Conservation (phyloP, 2,888 invertebrate genomes). For the Busseola fusca region DNA sequence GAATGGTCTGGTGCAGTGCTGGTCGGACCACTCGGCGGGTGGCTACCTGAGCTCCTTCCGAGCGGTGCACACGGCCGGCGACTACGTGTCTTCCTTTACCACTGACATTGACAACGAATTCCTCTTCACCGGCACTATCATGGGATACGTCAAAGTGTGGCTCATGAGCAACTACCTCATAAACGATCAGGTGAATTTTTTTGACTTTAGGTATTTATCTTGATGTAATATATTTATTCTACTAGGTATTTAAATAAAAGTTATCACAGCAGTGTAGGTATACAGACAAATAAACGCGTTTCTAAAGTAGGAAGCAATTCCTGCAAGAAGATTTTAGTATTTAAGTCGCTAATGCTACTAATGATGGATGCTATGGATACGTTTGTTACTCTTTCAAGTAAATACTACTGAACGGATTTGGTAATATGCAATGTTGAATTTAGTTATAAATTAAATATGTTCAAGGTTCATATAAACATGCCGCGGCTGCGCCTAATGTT, state of each 20-base stretch:
- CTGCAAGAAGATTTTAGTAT: too few relatives aligned
- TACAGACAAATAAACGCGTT: too few relatives aligned
- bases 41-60: slow-evolving; percentile 92
- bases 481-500: slow-evolving; percentile 91
- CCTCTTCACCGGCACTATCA: slow-evolving; percentile 92
- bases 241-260: too few relatives aligned
- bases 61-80: slow-evolving; percentile 91
- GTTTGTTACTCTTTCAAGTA: too few relatives aligned
- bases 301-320: too few relatives aligned
- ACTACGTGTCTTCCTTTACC: slow-evolving; percentile 91
- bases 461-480: slow-evolving; percentile 88
- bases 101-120: slow-evolving; percentile 92
- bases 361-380: too few relatives aligned
- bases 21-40: slow-evolving; percentile 94
- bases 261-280: too few relatives aligned
- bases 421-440: too few relatives aligned
- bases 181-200: too few relatives aligned
- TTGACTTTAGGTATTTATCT: too few relatives aligned
- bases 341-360: too few relatives aligned
- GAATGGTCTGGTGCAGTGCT: slow-evolving; percentile 93
- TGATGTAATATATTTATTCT: neutral
- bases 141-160: slow-evolving; percentile 95
- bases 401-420: too few relatives aligned
- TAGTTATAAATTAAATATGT: neutral
- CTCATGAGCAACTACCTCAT: slow-evolving; percentile 91